Percentiles rank a stretch among this genome's conserved stretches.
Conservation (phyloP, 2,888 invertebrate genomes). For the Leucophora obtusa region DNA sequence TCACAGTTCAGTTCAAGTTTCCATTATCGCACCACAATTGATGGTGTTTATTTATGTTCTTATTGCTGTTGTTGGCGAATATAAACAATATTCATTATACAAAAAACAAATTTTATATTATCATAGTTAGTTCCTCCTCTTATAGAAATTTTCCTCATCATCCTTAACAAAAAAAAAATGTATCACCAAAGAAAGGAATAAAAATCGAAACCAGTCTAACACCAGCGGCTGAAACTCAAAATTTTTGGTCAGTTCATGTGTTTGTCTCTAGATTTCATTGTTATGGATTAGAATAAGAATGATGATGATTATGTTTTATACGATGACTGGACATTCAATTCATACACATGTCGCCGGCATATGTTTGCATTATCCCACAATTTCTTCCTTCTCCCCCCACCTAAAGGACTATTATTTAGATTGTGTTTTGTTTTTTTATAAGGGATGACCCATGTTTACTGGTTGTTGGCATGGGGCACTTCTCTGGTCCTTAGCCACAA, state of each 20-base stretch:
- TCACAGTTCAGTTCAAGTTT: conserved; percentile 22
- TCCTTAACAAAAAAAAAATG: background rate
- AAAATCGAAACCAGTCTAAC: background rate
- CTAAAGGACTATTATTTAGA: background rate
- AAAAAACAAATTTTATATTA: conserved; percentile 29
- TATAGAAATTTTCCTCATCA: background rate
- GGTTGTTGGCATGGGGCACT: conserved; percentile 39
- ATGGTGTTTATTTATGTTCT: background rate
- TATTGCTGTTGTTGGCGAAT: conserved; percentile 4
- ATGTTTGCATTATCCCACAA: conserved; percentile 41
- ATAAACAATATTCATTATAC: conserved; percentile 18
- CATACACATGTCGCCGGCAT: conserved; percentile 59
- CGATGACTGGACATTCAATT: conserved; percentile 57
- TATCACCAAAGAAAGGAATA: background rate
- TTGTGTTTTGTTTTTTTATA: conserved; percentile 25
- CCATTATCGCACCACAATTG: conserved; percentile 12
- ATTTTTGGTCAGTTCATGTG: conserved; percentile 1
- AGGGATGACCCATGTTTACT: conserved; percentile 58
- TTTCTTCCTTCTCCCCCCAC: conserved; percentile 16
- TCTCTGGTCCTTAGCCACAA: conserved; percentile 30
- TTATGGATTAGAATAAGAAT: background rate
- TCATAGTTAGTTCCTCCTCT: background rate
- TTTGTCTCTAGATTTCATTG: background rate
- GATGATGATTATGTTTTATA: conserved; percentile 34
- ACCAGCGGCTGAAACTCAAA: conserved; percentile 12